phyloP scores from a whole-genome alignment of 1,140 invertebrate species.

The Aphelinus atriplicis region DNA sequence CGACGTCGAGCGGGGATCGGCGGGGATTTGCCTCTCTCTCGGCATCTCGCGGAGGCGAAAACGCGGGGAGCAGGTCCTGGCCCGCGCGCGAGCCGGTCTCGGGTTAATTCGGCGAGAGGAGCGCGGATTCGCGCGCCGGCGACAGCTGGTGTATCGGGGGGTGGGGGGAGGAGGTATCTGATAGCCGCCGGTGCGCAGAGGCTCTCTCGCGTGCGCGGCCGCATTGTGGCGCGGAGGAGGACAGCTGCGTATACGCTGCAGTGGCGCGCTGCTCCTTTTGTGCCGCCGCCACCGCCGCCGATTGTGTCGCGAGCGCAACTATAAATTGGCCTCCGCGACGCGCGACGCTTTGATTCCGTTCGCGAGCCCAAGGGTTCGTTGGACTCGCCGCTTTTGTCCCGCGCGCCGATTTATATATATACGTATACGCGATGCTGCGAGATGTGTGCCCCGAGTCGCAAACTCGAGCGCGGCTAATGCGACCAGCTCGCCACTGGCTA shows the following conservation, averaged over 20 bases:
- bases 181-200: neutral
- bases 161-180: conserved; percentile 3
- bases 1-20: neutral
- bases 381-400: neutral
- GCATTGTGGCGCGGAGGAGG: conserved; percentile 3
- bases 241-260: conserved; percentile 4
- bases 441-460: too few species aligned
- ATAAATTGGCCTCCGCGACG: neutral
- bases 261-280: too few species aligned
- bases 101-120: neutral
- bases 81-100: too few species aligned
- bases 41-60: conserved; percentile 12
- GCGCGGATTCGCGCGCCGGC: neutral
- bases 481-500: too few species aligned
- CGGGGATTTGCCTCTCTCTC: conserved; percentile 4
- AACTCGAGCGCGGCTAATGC: too few species aligned
- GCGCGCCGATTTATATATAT: too few species aligned
- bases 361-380: neutral
- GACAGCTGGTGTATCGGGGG: conserved; percentile 24
- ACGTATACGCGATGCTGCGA: too few species aligned
- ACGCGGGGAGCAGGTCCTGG: neutral
- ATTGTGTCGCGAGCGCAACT: neutral
- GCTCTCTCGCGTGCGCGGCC: neutral
- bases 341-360: too few species aligned
- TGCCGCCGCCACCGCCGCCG: too few species aligned